Base-by-base conservation (phyloP, 1,140 invertebrate species). In the Caenorhabditis tropicalis region DNA sequence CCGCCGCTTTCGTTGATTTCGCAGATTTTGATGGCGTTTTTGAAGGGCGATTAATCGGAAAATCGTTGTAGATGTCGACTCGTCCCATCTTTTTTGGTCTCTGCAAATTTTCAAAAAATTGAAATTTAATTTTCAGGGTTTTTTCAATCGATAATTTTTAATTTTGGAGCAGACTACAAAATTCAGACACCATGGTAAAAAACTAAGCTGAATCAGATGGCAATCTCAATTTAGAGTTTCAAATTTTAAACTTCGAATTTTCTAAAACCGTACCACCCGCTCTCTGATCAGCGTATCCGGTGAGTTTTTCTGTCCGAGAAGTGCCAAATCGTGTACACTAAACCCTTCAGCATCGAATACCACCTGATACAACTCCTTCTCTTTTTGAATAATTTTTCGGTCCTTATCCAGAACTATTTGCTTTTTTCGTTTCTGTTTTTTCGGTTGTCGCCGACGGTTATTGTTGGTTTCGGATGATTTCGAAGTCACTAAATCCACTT, bases 331-430 rank as follows among this genome's bases (percentile, higher is more conserved):
- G 65, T 74, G 65, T 15, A 74, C 65, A 43, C 65, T 74, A 21
- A 74, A 43, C 10, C 65, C 65, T 43, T 74, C 65, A 0, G 65
- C 36, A 24, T 74, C 65, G 65, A 43, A 74, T 9, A 74, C n/a
- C 0, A 74, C 65, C 65, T 74, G 31, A 74, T 74, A 74, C 36
- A 74, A 74, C 65, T 74, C 65, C n/a, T 74, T 74, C 3, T 74
- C 65, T n/a, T 43, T 39, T 24, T 74, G 65, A 39, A 74, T 43
- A 15, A 74, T 74, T 74, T 74, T 74, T 24, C 65, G 65, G 9
- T 74, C 65, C n/a, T 74, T 74, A 15, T 74, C 65, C 33, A 74
- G n/a, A 21, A 74, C 36, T 2, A 74, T 33, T 15, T 74, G 65
- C 36, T 74, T 43, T 19, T 39, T 39, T n/a, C n/a, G n/a, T 74